These are phyloP conservation scores for Clarias laeviceps DNA, from an alignment of 2,797 vertebrate species.

Conservation along the genomic window DNA sequence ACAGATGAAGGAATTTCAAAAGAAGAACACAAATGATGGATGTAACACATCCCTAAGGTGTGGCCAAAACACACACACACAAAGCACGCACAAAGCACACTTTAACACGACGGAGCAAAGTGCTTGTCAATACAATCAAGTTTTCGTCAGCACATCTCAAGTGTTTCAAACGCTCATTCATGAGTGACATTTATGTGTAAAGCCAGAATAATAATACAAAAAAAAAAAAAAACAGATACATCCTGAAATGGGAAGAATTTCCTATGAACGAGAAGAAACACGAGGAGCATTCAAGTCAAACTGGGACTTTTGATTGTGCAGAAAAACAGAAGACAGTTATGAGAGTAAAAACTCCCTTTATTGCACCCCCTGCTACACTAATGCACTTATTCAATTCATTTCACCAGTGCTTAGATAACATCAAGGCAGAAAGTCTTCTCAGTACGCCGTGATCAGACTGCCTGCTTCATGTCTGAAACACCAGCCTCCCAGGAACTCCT, in stretches of 20 bases:
- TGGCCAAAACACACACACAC: background rate
- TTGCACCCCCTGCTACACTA: too few species aligned
- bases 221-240: too few species aligned
- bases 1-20: slow-evolving; percentile 13
- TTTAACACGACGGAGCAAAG: background rate
- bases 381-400: too few species aligned
- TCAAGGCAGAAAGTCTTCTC: too few species aligned
- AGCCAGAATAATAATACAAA: background rate
- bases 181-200: background rate
- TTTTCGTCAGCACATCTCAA: background rate
- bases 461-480: too few species aligned
- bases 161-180: background rate
- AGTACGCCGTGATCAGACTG: too few species aligned
- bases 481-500: too few species aligned
- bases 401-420: too few species aligned
- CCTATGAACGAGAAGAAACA: background rate
- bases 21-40: slow-evolving; percentile 10
- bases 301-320: too few species aligned
- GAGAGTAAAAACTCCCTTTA: too few species aligned
- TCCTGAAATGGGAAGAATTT: background rate
- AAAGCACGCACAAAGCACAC: background rate
- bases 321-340: too few species aligned
- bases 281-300: too few species aligned
- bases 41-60: slow-evolving; percentile 11
- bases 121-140: background rate